These are phyloP conservation scores for Rhopalosiphum nymphaeae DNA, from an alignment of 2,888 invertebrate species.

Conservation along the genomic window DNA sequence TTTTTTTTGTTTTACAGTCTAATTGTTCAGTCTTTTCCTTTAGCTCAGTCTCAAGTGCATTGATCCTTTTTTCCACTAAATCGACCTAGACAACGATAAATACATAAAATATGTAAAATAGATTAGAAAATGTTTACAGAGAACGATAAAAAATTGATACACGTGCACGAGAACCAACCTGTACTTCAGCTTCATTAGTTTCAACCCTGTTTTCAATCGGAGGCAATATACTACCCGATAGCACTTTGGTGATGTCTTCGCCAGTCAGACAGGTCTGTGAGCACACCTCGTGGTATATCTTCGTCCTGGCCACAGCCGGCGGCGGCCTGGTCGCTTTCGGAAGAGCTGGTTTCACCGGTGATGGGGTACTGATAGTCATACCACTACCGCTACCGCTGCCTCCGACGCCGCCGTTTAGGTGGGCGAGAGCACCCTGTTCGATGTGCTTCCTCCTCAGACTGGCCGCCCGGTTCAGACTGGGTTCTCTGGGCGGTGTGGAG, in stretches of 20 bases:
- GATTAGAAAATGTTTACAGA: not conserved
- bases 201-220: slow-evolving; percentile 71
- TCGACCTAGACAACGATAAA: slow-evolving; percentile 31
- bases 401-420: not conserved
- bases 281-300: slow-evolving; percentile 85
- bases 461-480: slow-evolving; percentile 69
- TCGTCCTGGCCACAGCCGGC: slow-evolving; percentile 72
- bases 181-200: slow-evolving; percentile 75
- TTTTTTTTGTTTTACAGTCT: slow-evolving; percentile 59
- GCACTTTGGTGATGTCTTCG: slow-evolving; percentile 79
- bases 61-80: slow-evolving; percentile 55
- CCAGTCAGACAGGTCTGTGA: slow-evolving; percentile 83
- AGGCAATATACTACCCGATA: slow-evolving; percentile 74
- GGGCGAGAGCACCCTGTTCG: slow-evolving; percentile 60
- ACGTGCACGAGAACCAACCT: slow-evolving; percentile 71
- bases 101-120: not conserved
- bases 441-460: slow-evolving; percentile 68
- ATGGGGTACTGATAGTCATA: not conserved
- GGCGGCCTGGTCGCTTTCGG: slow-evolving; percentile 67
- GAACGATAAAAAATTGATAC: not conserved
- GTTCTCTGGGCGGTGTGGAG: slow-evolving; percentile 67
- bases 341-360: slow-evolving; percentile 58
- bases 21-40: slow-evolving; percentile 65
- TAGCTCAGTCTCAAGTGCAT: slow-evolving; percentile 60
- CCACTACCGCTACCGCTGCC: not conserved